A percentile compares a stretch with the other conserved stretches of the same genome.
Conservation (phyloP, 2,113 vertebrate genomes). For the Mohoua ochrocephala region DNA sequence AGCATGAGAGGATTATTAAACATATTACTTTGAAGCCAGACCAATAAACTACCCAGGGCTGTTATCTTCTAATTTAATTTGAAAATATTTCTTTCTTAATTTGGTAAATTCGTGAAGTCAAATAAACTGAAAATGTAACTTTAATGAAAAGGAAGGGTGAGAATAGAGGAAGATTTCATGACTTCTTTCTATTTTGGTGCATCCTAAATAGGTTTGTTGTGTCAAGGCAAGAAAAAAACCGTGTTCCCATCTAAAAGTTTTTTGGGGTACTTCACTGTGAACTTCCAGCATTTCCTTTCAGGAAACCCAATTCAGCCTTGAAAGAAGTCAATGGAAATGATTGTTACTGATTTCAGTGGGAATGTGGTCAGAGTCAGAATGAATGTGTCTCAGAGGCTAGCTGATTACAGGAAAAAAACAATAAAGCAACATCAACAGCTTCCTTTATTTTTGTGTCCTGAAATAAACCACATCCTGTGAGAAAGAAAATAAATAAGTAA, state of each 20-base stretch:
- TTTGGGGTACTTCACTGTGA: background rate
- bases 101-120: background rate
- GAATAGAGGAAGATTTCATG: background rate
- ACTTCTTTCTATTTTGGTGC: background rate
- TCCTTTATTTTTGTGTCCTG: constrained; percentile 26
- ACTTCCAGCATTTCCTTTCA: background rate
- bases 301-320: background rate
- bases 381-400: background rate
- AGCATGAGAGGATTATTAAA: background rate
- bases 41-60: background rate
- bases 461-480: constrained; percentile 24
- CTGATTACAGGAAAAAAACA: background rate
- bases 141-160: background rate
- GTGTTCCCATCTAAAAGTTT: background rate
- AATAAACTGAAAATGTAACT: background rate
- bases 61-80: background rate
- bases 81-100: background rate
- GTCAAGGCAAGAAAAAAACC: background rate
- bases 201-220: background rate
- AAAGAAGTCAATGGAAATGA: constrained; percentile 28
- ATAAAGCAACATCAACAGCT: background rate
- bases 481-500: background rate
- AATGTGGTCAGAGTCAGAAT: background rate
- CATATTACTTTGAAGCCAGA: background rate
- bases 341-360: constrained; percentile 1